These are phyloP conservation scores for Rhinoraja longicauda DNA, from an alignment of 2,797 vertebrate genomes.

Conservation along the genomic window DNA sequence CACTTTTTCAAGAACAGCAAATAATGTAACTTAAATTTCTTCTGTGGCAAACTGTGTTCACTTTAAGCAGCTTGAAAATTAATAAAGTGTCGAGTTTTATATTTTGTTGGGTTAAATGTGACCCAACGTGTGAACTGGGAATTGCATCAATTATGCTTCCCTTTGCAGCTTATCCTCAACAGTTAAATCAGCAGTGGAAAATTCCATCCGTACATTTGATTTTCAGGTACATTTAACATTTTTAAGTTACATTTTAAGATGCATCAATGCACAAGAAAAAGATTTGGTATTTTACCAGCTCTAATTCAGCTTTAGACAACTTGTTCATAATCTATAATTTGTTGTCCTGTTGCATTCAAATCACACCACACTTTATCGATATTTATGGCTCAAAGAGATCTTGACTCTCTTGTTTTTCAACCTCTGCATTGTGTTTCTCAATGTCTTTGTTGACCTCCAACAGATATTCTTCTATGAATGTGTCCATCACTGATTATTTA, in stretches of 20 bases:
- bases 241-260: slow-evolving; percentile 10
- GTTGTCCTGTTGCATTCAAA: not conserved
- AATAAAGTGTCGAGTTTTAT: slow-evolving; percentile 18
- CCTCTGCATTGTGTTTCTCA: slow-evolving; percentile 79
- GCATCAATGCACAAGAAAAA: not conserved
- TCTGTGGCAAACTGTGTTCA: not conserved
- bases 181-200: not conserved
- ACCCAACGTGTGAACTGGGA: not conserved
- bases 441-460: slow-evolving; percentile 83
- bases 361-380: not conserved
- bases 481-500: slow-evolving; percentile 76
- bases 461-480: slow-evolving; percentile 84
- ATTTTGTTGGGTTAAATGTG: not conserved
- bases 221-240: not conserved
- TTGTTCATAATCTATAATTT: not conserved
- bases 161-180: not conserved
- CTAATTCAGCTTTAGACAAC: not conserved
- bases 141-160: too few species aligned
- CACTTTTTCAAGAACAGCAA: slow-evolving; percentile 11
- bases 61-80: not conserved
- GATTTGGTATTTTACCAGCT: not conserved
- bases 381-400: slow-evolving; percentile 78
- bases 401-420: slow-evolving; percentile 75
- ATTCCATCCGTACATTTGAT: slow-evolving; percentile 4
- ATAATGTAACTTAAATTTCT: not conserved